Base-by-base conservation (phyloP, 2,888 invertebrate genomes). In the Minunthozetes semirufus region DNA sequence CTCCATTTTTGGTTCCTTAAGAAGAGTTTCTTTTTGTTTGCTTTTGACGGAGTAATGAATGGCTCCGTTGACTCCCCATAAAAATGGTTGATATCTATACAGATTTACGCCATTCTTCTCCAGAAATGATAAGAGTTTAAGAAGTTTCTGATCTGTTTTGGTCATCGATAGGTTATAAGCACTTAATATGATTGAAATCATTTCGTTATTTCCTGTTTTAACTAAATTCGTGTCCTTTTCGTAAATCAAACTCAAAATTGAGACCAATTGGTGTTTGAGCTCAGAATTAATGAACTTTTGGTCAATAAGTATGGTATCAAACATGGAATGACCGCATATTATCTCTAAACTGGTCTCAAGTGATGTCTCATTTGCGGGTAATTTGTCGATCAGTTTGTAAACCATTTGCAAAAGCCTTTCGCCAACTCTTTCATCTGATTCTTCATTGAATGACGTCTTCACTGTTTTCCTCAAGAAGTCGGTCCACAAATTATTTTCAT, bases 51-150 rank as follows among this genome's bases (percentile, higher is more conserved):
- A 68, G 42, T 74, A 74, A 74, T 70, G 70, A 46, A 46, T 33
- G 22, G 70, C 74, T 19, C 70, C 74, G 8, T 46, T 70, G 0
- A 70, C 29, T n/a, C 74, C 74, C 74, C 74, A 74, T 13, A 74
- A 53, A 6, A 74, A 70, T 33, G 74, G 74, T 19, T 74, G 74
- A 71, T 74, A 74, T 70, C 25, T 1, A 19, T 74, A 70, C 5
- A 74, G 29, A 59, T 59, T 68, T 0, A 42, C 15, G 1, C 74
- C 74, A 74, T 42, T 48, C n/a, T 46, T 70, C 53, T 74, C 74
- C 17, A 74, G 9, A 19, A 33, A 9, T 17, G 48, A 42, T 27
- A 74, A 59, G 13, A 74, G 53, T 42, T 50, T 27, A 50, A 74
- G 42, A 4, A 74, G 68, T 29, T n/a, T 15, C 53, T 74, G 74